These are phyloP conservation scores for Ophion slaviceki DNA, from an alignment of 2,888 invertebrate genomes.

Conservation along the genomic window DNA sequence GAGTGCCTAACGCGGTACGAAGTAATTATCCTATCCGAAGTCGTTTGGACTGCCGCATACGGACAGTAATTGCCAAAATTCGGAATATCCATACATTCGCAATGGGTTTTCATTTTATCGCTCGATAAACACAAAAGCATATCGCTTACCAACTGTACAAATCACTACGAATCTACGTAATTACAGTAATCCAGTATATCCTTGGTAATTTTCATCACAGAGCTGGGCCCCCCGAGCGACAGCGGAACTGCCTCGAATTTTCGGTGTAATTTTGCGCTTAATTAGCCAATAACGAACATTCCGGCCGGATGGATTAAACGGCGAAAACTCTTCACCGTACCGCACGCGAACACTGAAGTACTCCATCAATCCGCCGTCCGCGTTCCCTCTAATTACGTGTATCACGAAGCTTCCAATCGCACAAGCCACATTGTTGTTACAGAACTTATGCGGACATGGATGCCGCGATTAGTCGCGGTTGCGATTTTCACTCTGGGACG, in stretches of 20 bases:
- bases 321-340: conserved; percentile 9
- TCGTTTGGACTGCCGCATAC: neutral
- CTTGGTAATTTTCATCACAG: neutral
- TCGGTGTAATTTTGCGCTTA: conserved; percentile 29
- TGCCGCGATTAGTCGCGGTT: neutral
- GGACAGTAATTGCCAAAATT: neutral
- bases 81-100: neutral
- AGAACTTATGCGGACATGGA: neutral
- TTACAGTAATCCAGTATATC: neutral
- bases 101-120: neutral
- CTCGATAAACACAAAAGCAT: neutral
- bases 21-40: neutral
- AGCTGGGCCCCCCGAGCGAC: neutral
- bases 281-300: conserved; percentile 39
- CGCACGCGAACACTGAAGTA: neutral
- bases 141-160: neutral
- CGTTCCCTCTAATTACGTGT: neutral
- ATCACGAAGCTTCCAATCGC: neutral
- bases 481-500: neutral
- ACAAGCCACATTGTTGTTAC: neutral
- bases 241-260: neutral
- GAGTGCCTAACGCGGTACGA: neutral
- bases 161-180: neutral
- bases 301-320: conserved; percentile 1
- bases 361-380: neutral